Evolutionary conservation across 2,797 vertebrate species (phyloP).

Genomic region (Onychomys leucogaster): DNA sequence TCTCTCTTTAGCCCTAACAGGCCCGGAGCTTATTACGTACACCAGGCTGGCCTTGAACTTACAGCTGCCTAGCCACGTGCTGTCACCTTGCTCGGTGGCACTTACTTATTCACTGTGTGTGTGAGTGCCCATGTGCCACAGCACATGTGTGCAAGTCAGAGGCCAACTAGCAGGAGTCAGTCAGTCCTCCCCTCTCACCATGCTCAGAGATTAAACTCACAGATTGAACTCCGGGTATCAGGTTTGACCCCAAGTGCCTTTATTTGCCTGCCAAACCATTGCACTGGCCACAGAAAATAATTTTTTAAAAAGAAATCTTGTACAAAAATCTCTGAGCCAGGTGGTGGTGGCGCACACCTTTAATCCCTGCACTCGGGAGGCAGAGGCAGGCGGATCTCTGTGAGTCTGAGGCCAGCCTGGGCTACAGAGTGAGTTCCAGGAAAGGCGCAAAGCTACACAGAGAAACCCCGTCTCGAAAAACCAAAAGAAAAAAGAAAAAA

Average conservation of each 20-base stretch:
- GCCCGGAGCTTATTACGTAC: background rate
- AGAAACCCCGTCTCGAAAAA: too few relatives aligned
- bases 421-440: too few relatives aligned
- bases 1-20: background rate
- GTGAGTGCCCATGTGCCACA: background rate
- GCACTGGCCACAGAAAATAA: background rate
- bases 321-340: background rate
- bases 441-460: too few relatives aligned
- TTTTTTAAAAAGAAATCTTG: background rate
- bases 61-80: background rate
- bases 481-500: too few relatives aligned
- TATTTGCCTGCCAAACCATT: background rate
- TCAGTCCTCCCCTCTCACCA: background rate
- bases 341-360: too few relatives aligned
- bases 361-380: too few relatives aligned
- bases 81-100: background rate
- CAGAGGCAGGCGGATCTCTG: too few relatives aligned
- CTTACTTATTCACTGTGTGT: background rate
- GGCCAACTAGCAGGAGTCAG: background rate
- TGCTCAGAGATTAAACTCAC: background rate
- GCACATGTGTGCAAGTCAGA: background rate
- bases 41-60: background rate
- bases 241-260: background rate
- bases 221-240: background rate
- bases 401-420: too few relatives aligned